Percentiles rank a stretch among this genome's conserved stretches.
Evolutionary conservation across 2,888 invertebrate species (phyloP).

Genomic region (Ernsta delagoae): DNA sequence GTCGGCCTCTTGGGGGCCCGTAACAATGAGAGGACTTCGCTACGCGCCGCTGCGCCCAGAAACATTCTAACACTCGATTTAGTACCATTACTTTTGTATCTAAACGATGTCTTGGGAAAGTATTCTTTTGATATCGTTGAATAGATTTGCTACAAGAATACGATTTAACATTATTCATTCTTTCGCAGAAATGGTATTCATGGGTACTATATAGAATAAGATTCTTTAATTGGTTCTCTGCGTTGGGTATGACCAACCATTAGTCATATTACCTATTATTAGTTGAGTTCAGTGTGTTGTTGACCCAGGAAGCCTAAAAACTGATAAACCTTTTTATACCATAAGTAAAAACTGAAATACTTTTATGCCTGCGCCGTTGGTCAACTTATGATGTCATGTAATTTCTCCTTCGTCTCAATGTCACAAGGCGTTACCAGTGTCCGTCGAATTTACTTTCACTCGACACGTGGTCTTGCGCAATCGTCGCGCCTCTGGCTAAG

Average conservation of each 20-base stretch:
- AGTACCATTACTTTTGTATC: no score
- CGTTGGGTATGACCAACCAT: no score
- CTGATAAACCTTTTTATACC: no score
- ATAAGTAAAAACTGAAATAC: no score
- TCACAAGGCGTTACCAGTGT: constrained; percentile 1
- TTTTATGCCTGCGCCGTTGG: neutral
- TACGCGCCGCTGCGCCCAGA: neutral
- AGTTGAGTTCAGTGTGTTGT: no score
- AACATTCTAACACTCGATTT: no score
- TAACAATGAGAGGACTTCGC: constrained; percentile 24
- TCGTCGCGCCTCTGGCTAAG: neutral
- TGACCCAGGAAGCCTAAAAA: no score
- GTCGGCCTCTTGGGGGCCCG: constrained; percentile 14
- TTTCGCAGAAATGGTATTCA: neutral
- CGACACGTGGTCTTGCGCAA: constrained; percentile 7
- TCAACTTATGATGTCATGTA: constrained; percentile 19
- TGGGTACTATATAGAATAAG: no score
- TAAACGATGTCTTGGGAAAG: constrained; percentile 19
- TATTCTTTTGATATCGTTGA: constrained; percentile 14
- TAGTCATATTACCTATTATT: no score
- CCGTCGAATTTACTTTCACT: constrained; percentile 29
- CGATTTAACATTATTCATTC: neutral
- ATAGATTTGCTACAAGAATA: neutral
- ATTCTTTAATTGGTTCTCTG: no score
- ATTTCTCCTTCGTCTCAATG: constrained; percentile 31